Evolutionary conservation across 2,797 vertebrate species (phyloP).

Genomic region (Glossophaga mutica): DNA sequence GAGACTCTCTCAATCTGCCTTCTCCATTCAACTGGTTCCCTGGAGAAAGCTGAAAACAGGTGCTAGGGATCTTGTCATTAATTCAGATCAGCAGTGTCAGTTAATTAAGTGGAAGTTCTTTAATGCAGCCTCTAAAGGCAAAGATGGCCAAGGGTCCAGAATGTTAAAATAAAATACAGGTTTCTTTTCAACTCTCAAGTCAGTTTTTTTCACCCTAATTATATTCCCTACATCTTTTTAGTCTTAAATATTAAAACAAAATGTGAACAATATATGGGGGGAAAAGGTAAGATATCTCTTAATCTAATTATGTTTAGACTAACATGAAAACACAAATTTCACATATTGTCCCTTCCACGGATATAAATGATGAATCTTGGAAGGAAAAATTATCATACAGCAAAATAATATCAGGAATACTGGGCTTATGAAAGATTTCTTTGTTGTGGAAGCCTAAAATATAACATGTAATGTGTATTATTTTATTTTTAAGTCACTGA

Average conservation of each 20-base stretch:
- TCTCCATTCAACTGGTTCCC: constrained; percentile 17
- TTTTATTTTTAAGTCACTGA: background rate
- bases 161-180: constrained; percentile 19
- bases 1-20: constrained; percentile 43
- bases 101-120: constrained; percentile 63
- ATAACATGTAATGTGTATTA: background rate
- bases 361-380: background rate
- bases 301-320: background rate
- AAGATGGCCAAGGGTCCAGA: background rate
- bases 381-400: background rate
- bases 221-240: background rate
- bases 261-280: background rate
- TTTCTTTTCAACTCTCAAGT: background rate
- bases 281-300: background rate
- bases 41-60: constrained; percentile 57
- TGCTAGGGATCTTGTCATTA: constrained; percentile 51
- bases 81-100: constrained; percentile 50
- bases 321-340: background rate
- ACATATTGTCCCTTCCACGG: background rate
- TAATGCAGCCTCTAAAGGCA: background rate
- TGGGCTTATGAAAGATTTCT: background rate
- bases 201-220: constrained; percentile 16
- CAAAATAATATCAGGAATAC: background rate
- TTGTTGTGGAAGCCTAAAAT: background rate
- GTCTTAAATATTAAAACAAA: background rate